A percentile compares a stretch with the other conserved stretches of the same genome.
phyloP scores from a whole-genome alignment of 2,797 vertebrate genomes.

The Ctenopoma multispine region DNA sequence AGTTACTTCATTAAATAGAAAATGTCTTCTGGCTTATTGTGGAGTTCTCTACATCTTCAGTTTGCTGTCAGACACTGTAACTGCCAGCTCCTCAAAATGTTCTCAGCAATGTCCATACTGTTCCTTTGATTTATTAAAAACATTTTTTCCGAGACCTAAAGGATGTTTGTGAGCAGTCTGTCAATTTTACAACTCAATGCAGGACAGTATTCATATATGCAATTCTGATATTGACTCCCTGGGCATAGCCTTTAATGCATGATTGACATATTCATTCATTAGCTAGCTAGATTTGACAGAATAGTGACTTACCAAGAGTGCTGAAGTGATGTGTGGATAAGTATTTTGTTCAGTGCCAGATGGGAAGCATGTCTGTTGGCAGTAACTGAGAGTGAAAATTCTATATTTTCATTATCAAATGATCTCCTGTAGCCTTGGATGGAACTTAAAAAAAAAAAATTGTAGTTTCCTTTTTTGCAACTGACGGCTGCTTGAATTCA shows the following conservation, averaged over 20 bases:
- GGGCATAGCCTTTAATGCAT: slow-evolving; percentile 52
- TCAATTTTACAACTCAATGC: slow-evolving; percentile 49
- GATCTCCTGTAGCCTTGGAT: slow-evolving; percentile 22
- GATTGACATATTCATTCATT: slow-evolving; percentile 72
- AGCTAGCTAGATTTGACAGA: slow-evolving; percentile 61
- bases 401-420: slow-evolving; percentile 41
- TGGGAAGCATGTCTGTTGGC: slow-evolving; percentile 36
- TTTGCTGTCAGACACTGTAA: slow-evolving; percentile 5
- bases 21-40: not conserved
- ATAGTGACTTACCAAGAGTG: slow-evolving; percentile 50
- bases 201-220: slow-evolving; percentile 47
- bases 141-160: slow-evolving; percentile 34
- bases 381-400: slow-evolving; percentile 35
- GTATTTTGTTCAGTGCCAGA: slow-evolving; percentile 52
- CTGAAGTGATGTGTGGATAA: slow-evolving; percentile 48
- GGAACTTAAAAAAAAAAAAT: slow-evolving; percentile 4
- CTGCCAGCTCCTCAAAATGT: slow-evolving; percentile 33
- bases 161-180: slow-evolving; percentile 45
- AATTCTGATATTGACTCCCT: slow-evolving; percentile 42
- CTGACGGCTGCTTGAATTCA: slow-evolving; percentile 17
- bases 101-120: slow-evolving; percentile 35
- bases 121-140: slow-evolving; percentile 57
- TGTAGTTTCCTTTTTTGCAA: slow-evolving; percentile 10
- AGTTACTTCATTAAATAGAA: slow-evolving; percentile 35
- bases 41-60: slow-evolving; percentile 15